These are phyloP conservation scores for Andricus grossulariae DNA, from an alignment of 1,140 invertebrate genomes.

Conservation along the genomic window DNA sequence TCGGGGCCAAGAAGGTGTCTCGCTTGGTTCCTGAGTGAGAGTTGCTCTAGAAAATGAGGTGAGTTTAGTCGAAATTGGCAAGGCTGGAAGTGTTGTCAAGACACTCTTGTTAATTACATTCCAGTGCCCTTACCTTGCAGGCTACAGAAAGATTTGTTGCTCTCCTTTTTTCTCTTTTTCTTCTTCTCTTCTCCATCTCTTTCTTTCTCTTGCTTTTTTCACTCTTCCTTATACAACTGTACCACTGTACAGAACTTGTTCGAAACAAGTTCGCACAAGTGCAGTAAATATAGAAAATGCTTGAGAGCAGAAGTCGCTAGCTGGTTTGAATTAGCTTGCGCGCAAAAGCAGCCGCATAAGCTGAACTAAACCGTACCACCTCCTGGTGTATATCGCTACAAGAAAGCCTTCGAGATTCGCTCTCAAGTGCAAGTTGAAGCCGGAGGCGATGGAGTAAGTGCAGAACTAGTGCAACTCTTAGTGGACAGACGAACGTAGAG, in stretches of 20 bases:
- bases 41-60: conserved; percentile 7
- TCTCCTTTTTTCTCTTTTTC: not conserved
- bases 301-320: conserved; percentile 8
- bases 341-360: not conserved
- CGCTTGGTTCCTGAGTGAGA: conserved; percentile 10
- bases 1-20: not conserved
- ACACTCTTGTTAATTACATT: conserved; percentile 27
- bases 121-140: not conserved
- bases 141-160: conserved; percentile 30
- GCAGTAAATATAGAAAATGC: not conserved
- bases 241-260: not conserved
- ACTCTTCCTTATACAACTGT: not conserved
- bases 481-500: conserved; percentile 24
- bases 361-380: not conserved
- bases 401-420: conserved; percentile 17
- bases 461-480: conserved; percentile 26
- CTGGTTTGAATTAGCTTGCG: not conserved
- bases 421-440: conserved; percentile 16
- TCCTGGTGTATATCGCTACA: conserved; percentile 14
- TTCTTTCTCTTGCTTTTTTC: not conserved
- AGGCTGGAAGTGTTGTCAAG: conserved; percentile 12
- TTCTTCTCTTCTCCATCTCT: not conserved
- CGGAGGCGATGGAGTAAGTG: conserved; percentile 20
- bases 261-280: conserved; percentile 6
- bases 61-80: conserved; percentile 28